Percentiles rank a stretch among this genome's conserved stretches.
phyloP scores from a whole-genome alignment of 2,797 vertebrate genomes.

The Fratercula arctica region DNA sequence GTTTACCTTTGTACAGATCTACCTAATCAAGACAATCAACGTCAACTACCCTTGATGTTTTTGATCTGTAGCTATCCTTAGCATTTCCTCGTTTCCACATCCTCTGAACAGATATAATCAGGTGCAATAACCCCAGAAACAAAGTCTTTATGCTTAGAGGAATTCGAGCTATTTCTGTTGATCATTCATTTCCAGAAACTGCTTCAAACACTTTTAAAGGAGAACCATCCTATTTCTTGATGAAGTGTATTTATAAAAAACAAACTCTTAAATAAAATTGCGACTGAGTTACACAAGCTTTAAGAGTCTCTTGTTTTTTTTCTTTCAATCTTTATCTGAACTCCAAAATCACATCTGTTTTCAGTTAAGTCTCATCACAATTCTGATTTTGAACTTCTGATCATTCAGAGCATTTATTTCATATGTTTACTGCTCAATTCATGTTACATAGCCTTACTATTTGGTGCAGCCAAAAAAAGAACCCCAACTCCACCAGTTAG shows the following conservation, averaged over 20 bases:
- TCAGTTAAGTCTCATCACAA: neutral
- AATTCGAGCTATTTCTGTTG: neutral
- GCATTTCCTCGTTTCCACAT: neutral
- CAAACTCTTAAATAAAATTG: neutral
- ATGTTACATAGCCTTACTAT: neutral
- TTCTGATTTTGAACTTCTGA: neutral
- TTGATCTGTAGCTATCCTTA: neutral
- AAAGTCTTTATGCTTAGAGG: neutral
- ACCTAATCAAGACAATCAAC: neutral
- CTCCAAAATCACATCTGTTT: neutral
- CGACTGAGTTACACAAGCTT: neutral
- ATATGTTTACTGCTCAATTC: neutral
- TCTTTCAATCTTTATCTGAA: neutral
- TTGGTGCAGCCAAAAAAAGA: neutral
- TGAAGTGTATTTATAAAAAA: neutral
- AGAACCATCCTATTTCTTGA: neutral
- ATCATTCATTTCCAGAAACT: neutral
- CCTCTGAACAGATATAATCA: neutral
- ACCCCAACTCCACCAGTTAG: neutral
- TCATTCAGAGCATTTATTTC: neutral
- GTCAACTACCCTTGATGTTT: neutral
- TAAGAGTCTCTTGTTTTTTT: neutral
- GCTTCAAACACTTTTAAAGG: neutral
- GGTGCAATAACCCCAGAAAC: neutral
- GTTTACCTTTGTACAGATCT: neutral